Conservation (phyloP, 2,113 vertebrate genomes). For the Sebastes fasciatus region DNA sequence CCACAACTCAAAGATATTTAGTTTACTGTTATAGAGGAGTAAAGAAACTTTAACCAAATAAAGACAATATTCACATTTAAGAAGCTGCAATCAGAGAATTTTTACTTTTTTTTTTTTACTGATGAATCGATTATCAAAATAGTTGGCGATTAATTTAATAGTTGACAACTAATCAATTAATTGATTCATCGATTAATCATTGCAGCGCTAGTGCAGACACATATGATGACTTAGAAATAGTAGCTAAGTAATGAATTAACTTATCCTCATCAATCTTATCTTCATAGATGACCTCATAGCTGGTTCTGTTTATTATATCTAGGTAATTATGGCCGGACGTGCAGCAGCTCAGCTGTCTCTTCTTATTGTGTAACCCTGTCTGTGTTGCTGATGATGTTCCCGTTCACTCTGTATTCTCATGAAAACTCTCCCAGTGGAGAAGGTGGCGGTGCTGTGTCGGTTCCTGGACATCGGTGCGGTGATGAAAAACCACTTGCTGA, state of each 20-base stretch:
- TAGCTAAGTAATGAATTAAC: background rate
- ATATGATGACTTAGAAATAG: background rate
- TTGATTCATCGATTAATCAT: no score
- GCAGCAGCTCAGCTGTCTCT: constrained; percentile 20
- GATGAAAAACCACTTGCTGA: constrained; percentile 97
- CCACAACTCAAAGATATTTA: no score
- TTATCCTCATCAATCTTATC: constrained; percentile 1
- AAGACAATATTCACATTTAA: no score
- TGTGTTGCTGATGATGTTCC: constrained; percentile 5
- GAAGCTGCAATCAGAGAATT: no score
- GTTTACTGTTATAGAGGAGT: no score
- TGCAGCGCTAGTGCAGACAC: background rate
- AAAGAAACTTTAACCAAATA: no score
- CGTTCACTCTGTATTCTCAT: background rate
- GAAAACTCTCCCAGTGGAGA: constrained; percentile 88
- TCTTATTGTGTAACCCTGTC: background rate
- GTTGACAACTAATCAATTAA: no score
- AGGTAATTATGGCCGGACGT: constrained; percentile 1
- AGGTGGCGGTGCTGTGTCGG: constrained; percentile 95
- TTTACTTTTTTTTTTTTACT: no score
- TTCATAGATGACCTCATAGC: constrained; percentile 14
- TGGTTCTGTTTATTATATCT: constrained; percentile 22
- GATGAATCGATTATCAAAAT: no score
- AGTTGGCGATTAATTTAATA: no score
- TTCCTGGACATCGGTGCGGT: constrained; percentile 98